phyloP scores from a whole-genome alignment of 2,797 vertebrate genomes.

The Diplodus sargus region DNA sequence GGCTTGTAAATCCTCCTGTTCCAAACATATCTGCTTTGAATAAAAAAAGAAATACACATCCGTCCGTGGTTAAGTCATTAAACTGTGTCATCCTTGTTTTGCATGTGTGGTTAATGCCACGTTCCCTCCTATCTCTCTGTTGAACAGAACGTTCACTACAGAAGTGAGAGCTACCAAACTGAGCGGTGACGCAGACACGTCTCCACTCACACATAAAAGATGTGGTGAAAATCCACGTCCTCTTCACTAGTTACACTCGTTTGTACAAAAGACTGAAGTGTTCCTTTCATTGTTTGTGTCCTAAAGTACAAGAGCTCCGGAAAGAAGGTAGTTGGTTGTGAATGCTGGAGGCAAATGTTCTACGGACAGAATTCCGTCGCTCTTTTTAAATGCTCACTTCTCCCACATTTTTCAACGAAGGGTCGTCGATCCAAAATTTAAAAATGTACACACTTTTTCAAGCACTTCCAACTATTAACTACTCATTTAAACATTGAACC shows the following conservation, averaged over 20 bases:
- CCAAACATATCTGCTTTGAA: not conserved
- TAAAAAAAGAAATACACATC: too few species aligned
- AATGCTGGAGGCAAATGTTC: too few species aligned
- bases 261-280: not conserved
- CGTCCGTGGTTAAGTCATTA: not conserved
- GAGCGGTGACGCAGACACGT: too few species aligned
- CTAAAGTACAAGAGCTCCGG: not conserved
- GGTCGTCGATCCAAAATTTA: too few species aligned
- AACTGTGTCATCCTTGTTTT: conserved; percentile 4
- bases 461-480: too few species aligned
- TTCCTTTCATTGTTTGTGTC: not conserved
- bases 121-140: not conserved
- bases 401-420: too few species aligned
- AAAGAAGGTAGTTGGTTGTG: not conserved
- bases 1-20: not conserved
- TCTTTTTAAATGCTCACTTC: too few species aligned
- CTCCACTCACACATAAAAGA: not conserved
- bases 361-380: too few species aligned
- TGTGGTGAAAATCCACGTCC: not conserved
- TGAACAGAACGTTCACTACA: not conserved
- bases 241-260: conserved; percentile 15
- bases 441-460: too few species aligned
- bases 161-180: too few species aligned
- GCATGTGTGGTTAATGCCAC: not conserved
- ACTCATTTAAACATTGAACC: too few species aligned